Evolutionary conservation across 2,888 invertebrate species (phyloP).

Genomic region (Phengaris arion): DNA sequence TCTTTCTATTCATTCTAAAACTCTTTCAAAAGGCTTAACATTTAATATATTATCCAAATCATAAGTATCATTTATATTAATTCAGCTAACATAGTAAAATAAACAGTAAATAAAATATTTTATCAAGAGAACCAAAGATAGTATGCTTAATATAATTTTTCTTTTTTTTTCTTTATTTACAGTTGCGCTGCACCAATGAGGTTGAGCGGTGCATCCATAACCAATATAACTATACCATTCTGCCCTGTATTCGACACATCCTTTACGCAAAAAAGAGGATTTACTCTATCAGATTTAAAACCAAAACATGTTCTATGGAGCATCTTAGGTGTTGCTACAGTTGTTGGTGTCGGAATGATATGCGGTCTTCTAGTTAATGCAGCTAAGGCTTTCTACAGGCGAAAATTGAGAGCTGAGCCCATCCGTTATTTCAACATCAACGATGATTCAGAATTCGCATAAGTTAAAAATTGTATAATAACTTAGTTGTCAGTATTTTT

Average conservation of each 20-base stretch:
- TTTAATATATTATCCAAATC: too few relatives aligned
- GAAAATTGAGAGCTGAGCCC: slow-evolving; percentile 58
- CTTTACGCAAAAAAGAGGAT: slow-evolving; percentile 52
- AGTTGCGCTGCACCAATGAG: slow-evolving; percentile 73
- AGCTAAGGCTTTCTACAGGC: slow-evolving; percentile 59
- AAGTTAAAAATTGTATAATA: slow-evolving; percentile 38
- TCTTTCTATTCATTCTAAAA: too few relatives aligned
- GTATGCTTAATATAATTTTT: not conserved
- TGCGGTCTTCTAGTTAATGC: slow-evolving; percentile 63
- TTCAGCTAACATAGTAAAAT: too few relatives aligned
- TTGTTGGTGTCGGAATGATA: slow-evolving; percentile 63
- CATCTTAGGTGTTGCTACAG: slow-evolving; percentile 64
- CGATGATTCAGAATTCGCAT: slow-evolving; percentile 61
- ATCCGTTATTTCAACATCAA: slow-evolving; percentile 66
- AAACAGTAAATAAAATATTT: not conserved
- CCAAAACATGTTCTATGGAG: slow-evolving; percentile 71
- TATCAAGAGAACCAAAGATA: not conserved
- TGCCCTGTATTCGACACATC: slow-evolving; percentile 66
- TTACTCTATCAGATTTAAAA: slow-evolving; percentile 55
- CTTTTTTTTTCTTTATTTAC: slow-evolving; percentile 44
- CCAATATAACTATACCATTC: slow-evolving; percentile 62
- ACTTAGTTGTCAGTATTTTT: slow-evolving; percentile 30
- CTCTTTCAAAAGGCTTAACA: too few relatives aligned
- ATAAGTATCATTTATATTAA: too few relatives aligned
- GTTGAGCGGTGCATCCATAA: slow-evolving; percentile 62